A percentile compares a stretch with the other conserved stretches of the same genome.
Evolutionary conservation across 2,797 vertebrate genomes (phyloP).

Genomic region (Decapterus maruadsi): DNA sequence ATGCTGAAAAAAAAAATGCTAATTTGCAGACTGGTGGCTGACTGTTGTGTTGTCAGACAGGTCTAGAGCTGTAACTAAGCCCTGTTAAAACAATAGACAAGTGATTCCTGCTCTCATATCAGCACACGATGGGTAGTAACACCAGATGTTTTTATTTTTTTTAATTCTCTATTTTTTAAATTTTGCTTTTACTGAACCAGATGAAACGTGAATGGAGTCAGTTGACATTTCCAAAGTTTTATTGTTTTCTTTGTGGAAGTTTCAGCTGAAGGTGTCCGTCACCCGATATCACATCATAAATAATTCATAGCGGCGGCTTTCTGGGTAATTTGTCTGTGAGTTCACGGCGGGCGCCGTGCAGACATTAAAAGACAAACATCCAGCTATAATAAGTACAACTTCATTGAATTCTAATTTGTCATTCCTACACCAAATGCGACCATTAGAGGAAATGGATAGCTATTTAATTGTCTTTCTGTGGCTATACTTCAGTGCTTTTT

Average conservation of each 20-base stretch:
- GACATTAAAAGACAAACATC: constrained; percentile 66
- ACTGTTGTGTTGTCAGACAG: background rate
- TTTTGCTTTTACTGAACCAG: background rate
- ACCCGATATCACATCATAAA: constrained; percentile 52
- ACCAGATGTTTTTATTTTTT: background rate
- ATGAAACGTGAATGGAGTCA: constrained; percentile 31
- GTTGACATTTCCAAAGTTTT: constrained; percentile 38
- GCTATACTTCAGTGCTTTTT: constrained; percentile 64
- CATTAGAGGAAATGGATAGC: constrained; percentile 73
- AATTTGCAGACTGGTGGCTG: background rate
- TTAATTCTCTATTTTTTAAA: too few species aligned
- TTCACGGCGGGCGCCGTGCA: constrained; percentile 49
- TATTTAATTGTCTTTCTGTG: constrained; percentile 75
- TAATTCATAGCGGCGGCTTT: constrained; percentile 64
- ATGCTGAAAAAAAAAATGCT: background rate
- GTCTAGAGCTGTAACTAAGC: background rate
- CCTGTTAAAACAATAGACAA: background rate
- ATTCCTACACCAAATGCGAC: constrained; percentile 70
- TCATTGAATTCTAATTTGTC: constrained; percentile 77
- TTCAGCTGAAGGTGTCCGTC: constrained; percentile 47
- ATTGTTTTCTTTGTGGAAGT: constrained; percentile 34
- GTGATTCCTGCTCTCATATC: background rate
- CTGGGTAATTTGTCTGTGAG: constrained; percentile 69
- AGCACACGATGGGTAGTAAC: background rate
- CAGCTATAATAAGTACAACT: constrained; percentile 74